Evolutionary conservation across 2,113 vertebrate species (phyloP).

Genomic region (Chrysemys picta): DNA sequence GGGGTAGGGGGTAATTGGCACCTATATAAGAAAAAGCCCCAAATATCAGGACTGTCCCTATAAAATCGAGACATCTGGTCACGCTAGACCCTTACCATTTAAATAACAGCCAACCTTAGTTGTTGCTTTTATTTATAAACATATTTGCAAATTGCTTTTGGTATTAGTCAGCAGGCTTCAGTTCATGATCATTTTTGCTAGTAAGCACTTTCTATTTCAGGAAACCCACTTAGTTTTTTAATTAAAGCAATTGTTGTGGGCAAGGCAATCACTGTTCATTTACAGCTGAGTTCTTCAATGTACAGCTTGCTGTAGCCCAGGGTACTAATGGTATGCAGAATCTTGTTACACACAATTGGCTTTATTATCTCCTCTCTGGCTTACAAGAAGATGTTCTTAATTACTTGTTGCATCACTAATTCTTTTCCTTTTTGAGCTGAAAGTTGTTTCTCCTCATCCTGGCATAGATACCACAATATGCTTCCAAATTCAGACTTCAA

Average conservation of each 20-base stretch:
- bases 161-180: rapidly evolving
- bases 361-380: constrained; percentile 58
- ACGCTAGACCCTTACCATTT: too few species aligned
- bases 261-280: constrained; percentile 37
- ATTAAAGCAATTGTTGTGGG: neutral
- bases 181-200: neutral
- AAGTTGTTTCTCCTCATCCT: constrained; percentile 63
- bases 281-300: constrained; percentile 16
- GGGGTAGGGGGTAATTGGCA: too few species aligned
- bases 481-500: constrained; percentile 40
- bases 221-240: constrained; percentile 19
- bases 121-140: neutral
- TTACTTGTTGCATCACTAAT: constrained; percentile 62
- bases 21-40: too few species aligned
- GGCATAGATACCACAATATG: constrained; percentile 58
- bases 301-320: constrained; percentile 58
- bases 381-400: constrained; percentile 66
- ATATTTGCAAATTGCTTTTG: rapidly evolving
- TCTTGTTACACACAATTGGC: constrained; percentile 54
- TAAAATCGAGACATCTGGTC: too few species aligned
- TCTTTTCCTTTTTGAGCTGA: constrained; percentile 66
- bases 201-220: constrained; percentile 12
- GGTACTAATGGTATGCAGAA: constrained; percentile 44
- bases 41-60: too few species aligned
- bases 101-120: too few species aligned